Conservation (phyloP, 2,797 vertebrate genomes). For the Melanotaenia pygmaea region DNA sequence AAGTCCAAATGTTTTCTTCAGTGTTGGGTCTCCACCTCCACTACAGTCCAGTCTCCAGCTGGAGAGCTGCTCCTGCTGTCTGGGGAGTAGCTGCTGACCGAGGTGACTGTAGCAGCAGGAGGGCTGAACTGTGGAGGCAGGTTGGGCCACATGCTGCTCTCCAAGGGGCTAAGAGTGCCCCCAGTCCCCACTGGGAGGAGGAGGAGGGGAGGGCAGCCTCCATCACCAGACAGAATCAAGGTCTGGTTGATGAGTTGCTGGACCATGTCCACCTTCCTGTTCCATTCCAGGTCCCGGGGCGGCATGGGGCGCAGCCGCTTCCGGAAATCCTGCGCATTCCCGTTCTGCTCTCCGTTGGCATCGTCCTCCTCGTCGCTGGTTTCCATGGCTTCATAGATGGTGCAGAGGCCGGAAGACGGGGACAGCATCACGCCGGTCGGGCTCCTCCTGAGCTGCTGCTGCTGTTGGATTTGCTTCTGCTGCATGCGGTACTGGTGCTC, state of each 20-base stretch:
- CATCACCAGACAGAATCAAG: slow-evolving; percentile 82
- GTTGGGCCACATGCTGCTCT: slow-evolving; percentile 89
- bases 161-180: slow-evolving; percentile 83
- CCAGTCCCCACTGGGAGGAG: slow-evolving; percentile 77
- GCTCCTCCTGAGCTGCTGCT: slow-evolving; percentile 74
- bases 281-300: slow-evolving; percentile 76
- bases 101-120: slow-evolving; percentile 87
- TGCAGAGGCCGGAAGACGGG: slow-evolving; percentile 87
- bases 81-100: slow-evolving; percentile 90
- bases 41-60: slow-evolving; percentile 90
- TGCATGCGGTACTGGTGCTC: slow-evolving; percentile 80
- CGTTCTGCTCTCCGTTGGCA: slow-evolving; percentile 35
- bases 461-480: slow-evolving; percentile 77
- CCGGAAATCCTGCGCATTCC: slow-evolving; percentile 43
- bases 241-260: slow-evolving; percentile 91
- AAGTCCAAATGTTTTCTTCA: slow-evolving; percentile 56
- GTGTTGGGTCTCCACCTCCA: slow-evolving; percentile 92
- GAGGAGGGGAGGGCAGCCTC: slow-evolving; percentile 76
- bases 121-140: slow-evolving; percentile 85
- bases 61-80: slow-evolving; percentile 83
- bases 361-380: slow-evolving; percentile 83
- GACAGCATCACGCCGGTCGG: slow-evolving; percentile 75
- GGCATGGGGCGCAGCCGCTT: slow-evolving; percentile 57
- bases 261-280: slow-evolving; percentile 85
- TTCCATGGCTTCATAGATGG: slow-evolving; percentile 92